Conservation (phyloP, 1,140 invertebrate genomes). For the Probaryconus sp. region DNA sequence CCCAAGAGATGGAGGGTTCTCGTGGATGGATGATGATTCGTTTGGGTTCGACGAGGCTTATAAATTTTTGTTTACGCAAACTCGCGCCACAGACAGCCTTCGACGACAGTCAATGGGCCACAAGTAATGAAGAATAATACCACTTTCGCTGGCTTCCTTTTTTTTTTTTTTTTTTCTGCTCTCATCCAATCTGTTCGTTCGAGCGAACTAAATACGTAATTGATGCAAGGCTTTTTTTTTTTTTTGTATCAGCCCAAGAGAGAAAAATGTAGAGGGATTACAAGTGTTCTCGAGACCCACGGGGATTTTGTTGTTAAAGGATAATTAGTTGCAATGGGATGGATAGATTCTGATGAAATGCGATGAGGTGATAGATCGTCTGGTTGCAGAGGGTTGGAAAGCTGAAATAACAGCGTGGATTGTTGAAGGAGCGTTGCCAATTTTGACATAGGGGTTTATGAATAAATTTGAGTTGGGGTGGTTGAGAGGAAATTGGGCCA, state of each 20-base stretch:
- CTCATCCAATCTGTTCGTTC: not conserved
- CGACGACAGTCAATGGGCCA: conserved; percentile 16
- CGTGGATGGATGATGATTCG: not conserved
- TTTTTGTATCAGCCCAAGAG: not conserved
- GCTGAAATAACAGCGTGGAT: too few relatives aligned
- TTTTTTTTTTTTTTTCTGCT: conserved; percentile 4
- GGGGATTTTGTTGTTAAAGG: too few relatives aligned
- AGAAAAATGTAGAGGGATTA: not conserved
- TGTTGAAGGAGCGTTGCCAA: too few relatives aligned
- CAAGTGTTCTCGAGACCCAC: conserved; percentile 1
- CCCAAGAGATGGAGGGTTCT: too few relatives aligned
- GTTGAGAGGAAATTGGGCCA: too few relatives aligned
- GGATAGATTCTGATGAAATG: too few relatives aligned
- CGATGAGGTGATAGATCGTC: too few relatives aligned
- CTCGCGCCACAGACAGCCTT: conserved; percentile 12
- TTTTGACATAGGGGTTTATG: too few relatives aligned
- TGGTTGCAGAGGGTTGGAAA: too few relatives aligned
- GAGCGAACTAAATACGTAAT: conserved; percentile 4
- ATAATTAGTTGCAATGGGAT: too few relatives aligned
- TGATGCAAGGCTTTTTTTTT: conserved; percentile 3
- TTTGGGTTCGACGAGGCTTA: conserved; percentile 17
- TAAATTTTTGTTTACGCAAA: conserved; percentile 47
- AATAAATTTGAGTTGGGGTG: too few relatives aligned
- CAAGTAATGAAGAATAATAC: conserved; percentile 26
- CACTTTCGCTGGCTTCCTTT: not conserved